Conservation (phyloP, 2,797 vertebrate genomes). For the Sebastes nivosus region DNA sequence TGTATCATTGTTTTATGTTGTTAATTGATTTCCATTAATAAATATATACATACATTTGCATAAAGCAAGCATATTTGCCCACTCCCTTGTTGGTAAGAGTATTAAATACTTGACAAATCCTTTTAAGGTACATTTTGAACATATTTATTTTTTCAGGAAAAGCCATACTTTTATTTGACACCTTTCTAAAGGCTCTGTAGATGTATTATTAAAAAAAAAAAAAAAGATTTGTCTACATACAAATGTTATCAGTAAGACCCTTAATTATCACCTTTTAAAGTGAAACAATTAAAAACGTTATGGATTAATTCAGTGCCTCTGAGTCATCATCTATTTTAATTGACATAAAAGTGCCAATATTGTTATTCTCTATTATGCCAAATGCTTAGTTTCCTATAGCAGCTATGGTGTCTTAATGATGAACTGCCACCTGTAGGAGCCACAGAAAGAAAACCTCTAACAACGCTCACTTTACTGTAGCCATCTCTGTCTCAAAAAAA, state of each 20-base stretch:
- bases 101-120: too few species aligned
- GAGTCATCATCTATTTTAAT: neutral
- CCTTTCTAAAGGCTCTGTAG: too few species aligned
- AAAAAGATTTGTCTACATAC: too few species aligned
- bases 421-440: neutral
- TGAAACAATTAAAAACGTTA: neutral
- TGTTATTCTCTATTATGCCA: neutral
- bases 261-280: neutral
- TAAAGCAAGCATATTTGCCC: too few species aligned
- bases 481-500: neutral
- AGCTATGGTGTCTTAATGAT: neutral
- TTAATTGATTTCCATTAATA: too few species aligned
- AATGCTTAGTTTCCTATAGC: neutral
- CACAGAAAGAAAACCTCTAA: neutral
- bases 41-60: too few species aligned
- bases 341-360: neutral
- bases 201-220: too few species aligned
- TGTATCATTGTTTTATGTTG: fast-evolving
- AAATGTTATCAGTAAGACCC: too few species aligned
- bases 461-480: neutral
- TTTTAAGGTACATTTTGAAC: too few species aligned
- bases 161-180: too few species aligned
- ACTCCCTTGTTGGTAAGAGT: too few species aligned
- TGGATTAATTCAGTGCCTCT: neutral
- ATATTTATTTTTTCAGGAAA: too few species aligned